Percentiles rank a stretch among this genome's conserved stretches.
phyloP scores from a whole-genome alignment of 2,888 invertebrate species.

The Erpobdella octoculata region DNA sequence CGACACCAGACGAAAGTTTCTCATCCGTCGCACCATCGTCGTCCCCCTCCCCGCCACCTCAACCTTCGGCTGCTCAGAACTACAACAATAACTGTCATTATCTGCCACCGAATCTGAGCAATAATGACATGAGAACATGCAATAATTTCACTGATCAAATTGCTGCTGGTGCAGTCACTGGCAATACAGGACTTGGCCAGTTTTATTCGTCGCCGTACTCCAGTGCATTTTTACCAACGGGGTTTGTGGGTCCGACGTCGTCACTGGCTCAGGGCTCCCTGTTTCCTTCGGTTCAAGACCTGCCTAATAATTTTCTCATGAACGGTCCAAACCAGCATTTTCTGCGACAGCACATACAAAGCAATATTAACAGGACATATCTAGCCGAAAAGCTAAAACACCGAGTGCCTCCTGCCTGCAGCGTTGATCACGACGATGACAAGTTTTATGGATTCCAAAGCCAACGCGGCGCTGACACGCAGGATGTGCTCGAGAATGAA shows the following conservation, averaged over 20 bases:
- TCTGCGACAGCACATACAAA: conserved; percentile 1
- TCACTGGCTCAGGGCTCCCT: no score
- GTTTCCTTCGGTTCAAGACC: not conserved
- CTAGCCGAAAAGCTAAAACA: not conserved
- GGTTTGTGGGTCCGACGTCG: not conserved
- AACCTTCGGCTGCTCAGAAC: not conserved
- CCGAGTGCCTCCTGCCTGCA: not conserved
- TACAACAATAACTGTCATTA: no score
- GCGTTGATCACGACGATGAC: no score
- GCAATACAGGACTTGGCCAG: no score
- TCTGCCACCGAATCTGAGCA: no score
- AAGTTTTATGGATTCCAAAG: no score
- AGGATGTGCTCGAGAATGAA: no score
- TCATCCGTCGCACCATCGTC: not conserved
- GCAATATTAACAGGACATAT: not conserved
- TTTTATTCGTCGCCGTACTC: not conserved
- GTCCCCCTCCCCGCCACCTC: not conserved
- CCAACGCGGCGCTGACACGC: no score
- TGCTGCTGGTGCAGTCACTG: no score
- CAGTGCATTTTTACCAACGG: not conserved
- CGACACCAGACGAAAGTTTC: not conserved
- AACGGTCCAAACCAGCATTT: conserved; percentile 2
- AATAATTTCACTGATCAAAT: no score
- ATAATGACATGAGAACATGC: no score
- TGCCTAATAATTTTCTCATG: not conserved